Base-by-base conservation (phyloP, 2,113 vertebrate species). In the Calyptomena viridis region DNA sequence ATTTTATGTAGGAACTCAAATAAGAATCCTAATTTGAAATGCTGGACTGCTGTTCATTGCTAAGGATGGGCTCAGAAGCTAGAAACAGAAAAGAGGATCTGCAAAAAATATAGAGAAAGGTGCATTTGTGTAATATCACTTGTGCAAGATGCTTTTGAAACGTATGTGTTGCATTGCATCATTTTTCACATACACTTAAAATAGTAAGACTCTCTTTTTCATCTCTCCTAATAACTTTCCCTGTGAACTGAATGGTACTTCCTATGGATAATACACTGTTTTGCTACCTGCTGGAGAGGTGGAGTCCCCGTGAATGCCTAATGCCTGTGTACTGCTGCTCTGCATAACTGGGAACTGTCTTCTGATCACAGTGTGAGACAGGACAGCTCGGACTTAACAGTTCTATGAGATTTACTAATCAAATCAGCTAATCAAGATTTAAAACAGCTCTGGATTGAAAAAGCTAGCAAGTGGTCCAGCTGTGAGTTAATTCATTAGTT, bases 41-140 rank as follows among this genome's bases (percentile, higher is more conserved):
- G 39, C 11, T 56, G 39, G 33, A 6, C 56, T 56, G 9, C 47
- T 71, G 24, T n/a, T 84, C 27, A 12, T 73, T 73, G 21, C 47
- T 79, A 27, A n/a, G 71, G 46, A 73, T 39, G 50, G 42, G 35
- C 60, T 94, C 55, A 77, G 63, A 67, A 95, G 66, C 23, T 59
- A 90, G 72, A 80, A 94, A 83, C 63, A 93, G 92, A 75, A 93
- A 95, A 95, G 74, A 95, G 75, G 81, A 83, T 94, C 67, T 94
- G 81, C 40, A 91, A 66, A 67, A 80, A 67, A 63, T n/a, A 37
- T 73, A 46, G 44, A 91, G 82, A 91, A 94, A 90, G 74, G 63
- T 94, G 44, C 75, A n/a, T 90, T 94, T 96, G 22, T 86, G 72
- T 87, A 92, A 86, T 63, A 60, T 17, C 24, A 11, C 60, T 96